These are phyloP conservation scores for Gopherus flavomarginatus DNA, from an alignment of 2,113 vertebrate species.

Conservation along the genomic window DNA sequence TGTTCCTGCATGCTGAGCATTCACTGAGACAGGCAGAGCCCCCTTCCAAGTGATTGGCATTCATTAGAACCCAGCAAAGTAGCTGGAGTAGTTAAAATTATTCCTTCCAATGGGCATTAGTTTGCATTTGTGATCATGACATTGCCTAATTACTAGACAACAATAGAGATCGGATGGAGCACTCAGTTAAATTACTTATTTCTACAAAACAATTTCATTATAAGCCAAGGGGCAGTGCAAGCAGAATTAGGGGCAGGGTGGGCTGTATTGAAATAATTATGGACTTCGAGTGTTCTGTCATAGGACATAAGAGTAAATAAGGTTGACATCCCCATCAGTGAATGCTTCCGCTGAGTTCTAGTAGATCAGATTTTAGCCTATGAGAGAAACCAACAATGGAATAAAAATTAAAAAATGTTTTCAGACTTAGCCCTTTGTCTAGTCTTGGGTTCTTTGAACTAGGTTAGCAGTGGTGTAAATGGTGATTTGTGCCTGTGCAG, in stretches of 20 bases:
- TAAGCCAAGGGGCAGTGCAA: background rate
- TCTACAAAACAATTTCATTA: background rate
- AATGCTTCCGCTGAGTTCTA: background rate
- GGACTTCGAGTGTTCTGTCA: accelerated
- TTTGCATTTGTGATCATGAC: background rate
- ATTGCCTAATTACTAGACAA: background rate
- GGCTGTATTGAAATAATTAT: background rate
- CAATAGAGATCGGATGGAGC: background rate
- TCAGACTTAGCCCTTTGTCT: background rate
- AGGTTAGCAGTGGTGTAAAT: background rate
- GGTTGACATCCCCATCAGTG: accelerated
- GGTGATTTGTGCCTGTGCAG: background rate
- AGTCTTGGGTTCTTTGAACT: background rate
- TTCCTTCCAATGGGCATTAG: background rate
- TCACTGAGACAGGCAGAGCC: accelerated
- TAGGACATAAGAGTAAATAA: accelerated
- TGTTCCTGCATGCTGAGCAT: background rate
- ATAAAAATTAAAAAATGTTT: background rate
- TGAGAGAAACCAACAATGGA: background rate
- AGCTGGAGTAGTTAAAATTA: background rate
- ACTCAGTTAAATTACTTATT: background rate
- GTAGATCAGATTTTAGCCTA: background rate
- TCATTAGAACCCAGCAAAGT: background rate
- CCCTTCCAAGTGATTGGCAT: background rate
- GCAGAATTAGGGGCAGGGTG: background rate